These are phyloP conservation scores for Polymixis lichenea DNA, from an alignment of 2,888 invertebrate genomes.

Conservation along the genomic window DNA sequence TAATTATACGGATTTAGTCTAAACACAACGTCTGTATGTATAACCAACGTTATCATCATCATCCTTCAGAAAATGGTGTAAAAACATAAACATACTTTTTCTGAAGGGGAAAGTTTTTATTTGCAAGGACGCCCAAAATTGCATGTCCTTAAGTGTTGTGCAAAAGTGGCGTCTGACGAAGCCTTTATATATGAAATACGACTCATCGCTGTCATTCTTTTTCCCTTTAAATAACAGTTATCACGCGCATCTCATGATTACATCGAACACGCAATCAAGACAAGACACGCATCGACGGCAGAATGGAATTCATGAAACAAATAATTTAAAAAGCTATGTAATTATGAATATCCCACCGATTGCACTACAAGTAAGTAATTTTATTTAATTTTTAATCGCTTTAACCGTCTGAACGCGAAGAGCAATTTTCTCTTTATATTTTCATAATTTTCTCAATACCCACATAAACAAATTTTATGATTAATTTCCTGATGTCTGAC, in stretches of 20 bases:
- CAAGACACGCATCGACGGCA: not conserved
- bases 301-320: not conserved
- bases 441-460: not conserved
- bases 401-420: no score
- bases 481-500: no score
- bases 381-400: not conserved
- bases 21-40: no score
- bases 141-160: not conserved
- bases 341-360: constrained; percentile 32
- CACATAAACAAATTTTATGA: no score
- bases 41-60: no score
- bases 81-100: not conserved
- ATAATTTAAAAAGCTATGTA: not conserved
- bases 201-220: not conserved
- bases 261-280: not conserved
- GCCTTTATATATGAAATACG: constrained; percentile 3
- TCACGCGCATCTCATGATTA: not conserved
- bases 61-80: not conserved
- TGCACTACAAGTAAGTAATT: constrained; percentile 23
- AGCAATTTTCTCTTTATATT: not conserved
- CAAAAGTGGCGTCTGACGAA: not conserved
- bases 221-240: constrained; percentile 18
- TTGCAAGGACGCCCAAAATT: not conserved
- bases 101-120: not conserved
- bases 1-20: no score